Evolutionary conservation across 1,140 invertebrate species (phyloP).

Genomic region (Phenacoccus solenopsis): DNA sequence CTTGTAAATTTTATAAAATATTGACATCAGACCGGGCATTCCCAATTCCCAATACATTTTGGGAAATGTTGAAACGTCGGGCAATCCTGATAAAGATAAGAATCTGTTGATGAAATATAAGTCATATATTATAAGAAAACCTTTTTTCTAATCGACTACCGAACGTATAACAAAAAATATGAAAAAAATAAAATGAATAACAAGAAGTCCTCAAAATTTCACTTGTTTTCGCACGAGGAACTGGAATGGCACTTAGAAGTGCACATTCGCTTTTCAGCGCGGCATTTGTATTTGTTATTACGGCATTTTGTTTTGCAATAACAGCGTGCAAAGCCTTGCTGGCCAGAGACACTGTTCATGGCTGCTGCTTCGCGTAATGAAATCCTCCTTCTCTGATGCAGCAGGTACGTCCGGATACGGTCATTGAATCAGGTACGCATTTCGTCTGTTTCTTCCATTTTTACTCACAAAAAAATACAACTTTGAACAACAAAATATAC

Average conservation of each 20-base stretch:
- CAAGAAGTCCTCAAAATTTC: conserved; percentile 10
- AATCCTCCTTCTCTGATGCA: neutral
- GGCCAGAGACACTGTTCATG: neutral
- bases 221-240: conserved; percentile 22
- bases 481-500: neutral
- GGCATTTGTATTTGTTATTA: neutral
- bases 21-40: neutral
- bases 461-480: neutral
- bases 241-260: conserved; percentile 34
- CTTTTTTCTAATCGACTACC: conserved; percentile 14
- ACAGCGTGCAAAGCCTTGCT: neutral
- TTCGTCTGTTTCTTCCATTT: neutral
- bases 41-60: neutral
- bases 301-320: neutral
- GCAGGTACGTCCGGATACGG: neutral
- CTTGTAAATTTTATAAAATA: neutral
- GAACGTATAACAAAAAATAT: conserved; percentile 15
- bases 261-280: conserved; percentile 33
- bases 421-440: neutral
- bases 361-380: neutral
- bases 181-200: no score
- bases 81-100: neutral
- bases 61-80: neutral
- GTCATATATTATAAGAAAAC: conserved; percentile 20
- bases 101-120: conserved; percentile 10